Base-by-base conservation (phyloP, 2,113 vertebrate genomes). In the Chaenocephalus aceratus region DNA sequence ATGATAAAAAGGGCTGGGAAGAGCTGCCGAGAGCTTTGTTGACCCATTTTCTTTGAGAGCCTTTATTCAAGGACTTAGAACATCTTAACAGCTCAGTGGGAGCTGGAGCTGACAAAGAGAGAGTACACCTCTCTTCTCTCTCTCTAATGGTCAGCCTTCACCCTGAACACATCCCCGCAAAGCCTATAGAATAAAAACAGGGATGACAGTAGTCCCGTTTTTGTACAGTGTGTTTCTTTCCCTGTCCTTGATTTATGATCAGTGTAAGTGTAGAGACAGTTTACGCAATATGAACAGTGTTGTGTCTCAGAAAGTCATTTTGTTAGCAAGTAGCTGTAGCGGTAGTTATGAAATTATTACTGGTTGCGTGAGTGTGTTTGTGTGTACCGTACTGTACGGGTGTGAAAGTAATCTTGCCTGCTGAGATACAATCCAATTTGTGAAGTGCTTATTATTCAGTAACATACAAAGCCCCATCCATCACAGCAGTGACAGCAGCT, bases 361-460 rank as follows among this genome's bases (percentile, higher is more conserved):
- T 51, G 36, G 36, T 41, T 41, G 36, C 0, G 53, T 21, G 36
- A 44, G 46, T 66, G 30, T 10, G 18, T 49, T 10, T 51, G 3
- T 11, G 49, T 34, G 68, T 3, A 26, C 23, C 23, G 15, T 21
- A 63, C 48, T 46, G 62, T 57, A 85, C 52, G 6, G 13, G 12
- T n/a, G 15, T 61, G 5, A 44, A 61, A 86, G 76, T 74, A 82
- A 79, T 80, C 59, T 61, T 69, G 0, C 74, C 79, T 10, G 61
- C 79, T 74, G 88, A 79, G 88, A 85, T 79, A 71, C 79, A 86
- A 82, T 88, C 80, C 82, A 86, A 82, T 91, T 90, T 88, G 75
- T 54, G 67, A 65, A 61, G 65, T 65, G 46, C 79, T 83, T 86
- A 78, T 88, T 85, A 82, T 70, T 85, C 82, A 83, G 83, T 69